Percentiles rank a stretch among this genome's conserved stretches.
Conservation (phyloP, 2,888 invertebrate genomes). For the Drosophila diplacantha region DNA sequence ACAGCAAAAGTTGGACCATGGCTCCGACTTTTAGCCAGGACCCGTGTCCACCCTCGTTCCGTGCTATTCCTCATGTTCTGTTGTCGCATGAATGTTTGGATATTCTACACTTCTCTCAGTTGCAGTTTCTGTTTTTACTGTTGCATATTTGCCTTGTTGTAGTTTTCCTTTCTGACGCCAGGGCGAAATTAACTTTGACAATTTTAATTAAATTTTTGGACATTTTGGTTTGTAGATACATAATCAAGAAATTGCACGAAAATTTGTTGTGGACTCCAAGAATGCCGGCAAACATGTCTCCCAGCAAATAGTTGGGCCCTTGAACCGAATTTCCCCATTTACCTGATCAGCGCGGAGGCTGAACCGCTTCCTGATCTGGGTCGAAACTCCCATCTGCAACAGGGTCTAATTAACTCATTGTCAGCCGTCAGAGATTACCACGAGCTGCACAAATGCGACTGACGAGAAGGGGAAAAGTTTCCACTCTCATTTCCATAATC, state of each 20-base stretch:
- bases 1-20: slow-evolving; percentile 45
- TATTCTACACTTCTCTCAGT: slow-evolving; percentile 55
- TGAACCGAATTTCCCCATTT: slow-evolving; percentile 8
- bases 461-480: slow-evolving; percentile 7
- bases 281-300: background rate
- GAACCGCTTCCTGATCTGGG: background rate
- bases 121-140: slow-evolving; percentile 33
- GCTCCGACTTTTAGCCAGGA: slow-evolving; percentile 36
- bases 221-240: slow-evolving; percentile 54
- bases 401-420: slow-evolving; percentile 19
- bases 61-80: slow-evolving; percentile 29
- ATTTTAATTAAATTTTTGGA: slow-evolving; percentile 69
- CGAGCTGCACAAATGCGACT: slow-evolving; percentile 22
- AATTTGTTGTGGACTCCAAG: background rate
- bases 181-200: slow-evolving; percentile 63
- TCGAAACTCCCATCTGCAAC: slow-evolving; percentile 4
- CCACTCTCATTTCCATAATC: slow-evolving; percentile 49
- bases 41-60: slow-evolving; percentile 5
- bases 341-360: slow-evolving; percentile 5
- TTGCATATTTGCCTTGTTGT: slow-evolving; percentile 27
- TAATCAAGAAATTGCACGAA: slow-evolving; percentile 42
- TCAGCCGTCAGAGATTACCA: slow-evolving; percentile 28
- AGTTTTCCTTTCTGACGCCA: slow-evolving; percentile 14
- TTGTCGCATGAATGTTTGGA: slow-evolving; percentile 54
- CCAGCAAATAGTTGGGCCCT: slow-evolving; percentile 18